phyloP scores from a whole-genome alignment of 2,113 vertebrate genomes.

The Alaudala cheleensis region DNA sequence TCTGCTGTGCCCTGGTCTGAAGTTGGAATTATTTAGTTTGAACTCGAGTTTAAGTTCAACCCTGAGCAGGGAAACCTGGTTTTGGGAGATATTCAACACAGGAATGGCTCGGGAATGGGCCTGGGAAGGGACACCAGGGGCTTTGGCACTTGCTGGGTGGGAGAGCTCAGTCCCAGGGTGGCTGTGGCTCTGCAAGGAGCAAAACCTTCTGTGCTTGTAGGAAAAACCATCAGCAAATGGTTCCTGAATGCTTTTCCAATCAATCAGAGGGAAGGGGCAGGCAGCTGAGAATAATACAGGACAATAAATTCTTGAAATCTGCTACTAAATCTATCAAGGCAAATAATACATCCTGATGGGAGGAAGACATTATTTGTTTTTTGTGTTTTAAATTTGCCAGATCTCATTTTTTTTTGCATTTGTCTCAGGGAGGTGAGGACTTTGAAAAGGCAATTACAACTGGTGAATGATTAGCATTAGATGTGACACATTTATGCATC shows the following conservation, averaged over 20 bases:
- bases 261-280: background rate
- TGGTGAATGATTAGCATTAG: slow-evolving; percentile 62
- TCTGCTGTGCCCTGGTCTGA: background rate
- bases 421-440: slow-evolving; percentile 30
- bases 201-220: background rate
- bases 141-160: background rate
- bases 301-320: slow-evolving; percentile 27
- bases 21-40: background rate
- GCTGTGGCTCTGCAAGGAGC: background rate
- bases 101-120: background rate
- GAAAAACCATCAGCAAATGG: background rate
- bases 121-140: background rate
- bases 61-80: accelerated
- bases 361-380: slow-evolving; percentile 33
- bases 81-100: accelerated
- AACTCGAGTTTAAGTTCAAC: background rate
- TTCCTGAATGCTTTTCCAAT: background rate
- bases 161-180: background rate
- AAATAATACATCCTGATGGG: slow-evolving; percentile 20
- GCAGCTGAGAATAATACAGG: background rate
- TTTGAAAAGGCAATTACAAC: slow-evolving; percentile 65
- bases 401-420: background rate
- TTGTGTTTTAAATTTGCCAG: slow-evolving; percentile 41
- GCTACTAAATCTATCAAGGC: slow-evolving; percentile 59
- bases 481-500: slow-evolving; percentile 67